phyloP scores from a whole-genome alignment of 2,113 vertebrate genomes.

The Aythya baeri region DNA sequence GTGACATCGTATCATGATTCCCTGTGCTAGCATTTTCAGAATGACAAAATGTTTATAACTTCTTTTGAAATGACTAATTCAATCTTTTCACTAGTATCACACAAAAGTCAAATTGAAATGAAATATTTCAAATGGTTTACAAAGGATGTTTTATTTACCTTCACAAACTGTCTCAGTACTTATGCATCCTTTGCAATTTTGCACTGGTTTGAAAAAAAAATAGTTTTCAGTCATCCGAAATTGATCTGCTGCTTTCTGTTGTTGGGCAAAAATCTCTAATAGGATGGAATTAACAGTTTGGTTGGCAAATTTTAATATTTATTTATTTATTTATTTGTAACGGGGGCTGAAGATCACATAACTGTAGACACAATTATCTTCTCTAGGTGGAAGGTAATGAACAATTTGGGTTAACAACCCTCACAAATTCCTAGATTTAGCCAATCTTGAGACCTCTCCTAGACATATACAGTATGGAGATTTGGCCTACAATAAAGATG shows the following conservation, averaged over 20 bases:
- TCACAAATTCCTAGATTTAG: background rate
- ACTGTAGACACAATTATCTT: background rate
- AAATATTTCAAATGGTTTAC: background rate
- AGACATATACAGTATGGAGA: background rate
- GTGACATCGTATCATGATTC: background rate
- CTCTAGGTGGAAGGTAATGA: background rate
- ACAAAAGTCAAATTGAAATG: background rate
- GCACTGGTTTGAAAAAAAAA: background rate
- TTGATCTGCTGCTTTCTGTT: background rate
- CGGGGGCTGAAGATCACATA: background rate
- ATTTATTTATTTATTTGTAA: background rate
- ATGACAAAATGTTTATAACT: background rate
- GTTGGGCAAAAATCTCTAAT: background rate
- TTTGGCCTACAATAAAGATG: background rate
- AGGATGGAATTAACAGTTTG: background rate
- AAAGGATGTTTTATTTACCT: background rate
- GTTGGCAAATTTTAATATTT: background rate
- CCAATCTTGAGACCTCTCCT: background rate
- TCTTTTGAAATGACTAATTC: background rate
- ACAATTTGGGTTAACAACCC: background rate
- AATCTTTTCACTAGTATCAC: background rate
- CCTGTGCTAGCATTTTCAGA: background rate
- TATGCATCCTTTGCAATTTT: background rate
- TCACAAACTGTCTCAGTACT: background rate
- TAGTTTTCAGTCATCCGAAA: background rate